A percentile compares a stretch with the other conserved stretches of the same genome.
These are phyloP conservation scores for Beris morrisii DNA, from an alignment of 2,888 invertebrate species.

Conservation along the genomic window DNA sequence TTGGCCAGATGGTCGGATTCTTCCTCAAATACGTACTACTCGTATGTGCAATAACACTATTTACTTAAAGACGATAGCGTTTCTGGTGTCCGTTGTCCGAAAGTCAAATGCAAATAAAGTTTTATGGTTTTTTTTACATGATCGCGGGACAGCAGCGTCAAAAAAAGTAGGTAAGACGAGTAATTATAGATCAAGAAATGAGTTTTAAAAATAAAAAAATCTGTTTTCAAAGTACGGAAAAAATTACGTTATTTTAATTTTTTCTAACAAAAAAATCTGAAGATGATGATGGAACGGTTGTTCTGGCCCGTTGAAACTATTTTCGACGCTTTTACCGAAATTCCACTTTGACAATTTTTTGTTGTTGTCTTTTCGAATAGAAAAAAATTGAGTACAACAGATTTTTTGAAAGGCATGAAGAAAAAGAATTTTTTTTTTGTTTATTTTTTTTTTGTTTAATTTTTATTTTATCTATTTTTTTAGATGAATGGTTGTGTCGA, in stretches of 20 bases:
- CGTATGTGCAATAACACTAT: background rate
- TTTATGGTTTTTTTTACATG: too few species aligned
- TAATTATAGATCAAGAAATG: slow-evolving; percentile 28
- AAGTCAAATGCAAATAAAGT: background rate
- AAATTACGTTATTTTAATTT: slow-evolving; percentile 1
- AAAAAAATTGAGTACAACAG: background rate
- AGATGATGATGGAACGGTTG: background rate
- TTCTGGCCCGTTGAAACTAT: background rate
- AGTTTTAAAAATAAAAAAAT: slow-evolving; percentile 13
- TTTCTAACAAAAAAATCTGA: background rate
- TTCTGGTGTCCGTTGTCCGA: background rate
- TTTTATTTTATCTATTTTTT: background rate
- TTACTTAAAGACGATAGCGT: background rate
- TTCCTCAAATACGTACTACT: background rate
- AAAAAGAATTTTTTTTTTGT: slow-evolving; percentile 10
- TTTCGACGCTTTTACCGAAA: slow-evolving; percentile 10
- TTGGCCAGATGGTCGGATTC: slow-evolving; percentile 9
- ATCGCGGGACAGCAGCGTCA: background rate
- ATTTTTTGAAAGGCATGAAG: too few species aligned
- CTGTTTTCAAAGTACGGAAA: background rate
- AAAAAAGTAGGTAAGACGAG: slow-evolving; percentile 2
- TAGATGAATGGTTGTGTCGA: slow-evolving; percentile 5
- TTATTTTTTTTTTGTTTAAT: slow-evolving; percentile 9
- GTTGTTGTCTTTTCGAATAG: slow-evolving; percentile 1
- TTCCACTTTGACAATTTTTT: slow-evolving; percentile 24